phyloP scores from a whole-genome alignment of 2,113 vertebrate species.

The Rutilus rutilus region DNA sequence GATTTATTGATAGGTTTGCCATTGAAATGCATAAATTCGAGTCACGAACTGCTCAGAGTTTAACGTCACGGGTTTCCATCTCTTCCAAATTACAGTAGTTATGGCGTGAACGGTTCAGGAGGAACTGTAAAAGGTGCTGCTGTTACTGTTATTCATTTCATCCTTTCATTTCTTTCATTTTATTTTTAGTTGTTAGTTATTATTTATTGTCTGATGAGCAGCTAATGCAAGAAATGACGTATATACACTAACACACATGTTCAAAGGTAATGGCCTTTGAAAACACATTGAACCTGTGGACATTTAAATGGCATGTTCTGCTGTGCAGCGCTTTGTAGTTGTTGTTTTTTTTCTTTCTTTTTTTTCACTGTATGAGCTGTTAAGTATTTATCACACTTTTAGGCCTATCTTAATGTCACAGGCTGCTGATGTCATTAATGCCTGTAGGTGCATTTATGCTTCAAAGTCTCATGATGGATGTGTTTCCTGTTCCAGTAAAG shows the following conservation, averaged over 20 bases:
- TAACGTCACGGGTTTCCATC: too few relatives aligned
- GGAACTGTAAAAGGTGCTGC: too few relatives aligned
- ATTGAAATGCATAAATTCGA: too few relatives aligned
- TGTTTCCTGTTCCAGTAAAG: constrained; percentile 13
- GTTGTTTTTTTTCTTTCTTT: background rate
- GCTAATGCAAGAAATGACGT: background rate
- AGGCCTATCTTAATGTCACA: constrained; percentile 13
- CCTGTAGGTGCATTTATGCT: constrained; percentile 20
- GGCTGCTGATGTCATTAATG: constrained; percentile 18
- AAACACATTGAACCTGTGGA: background rate
- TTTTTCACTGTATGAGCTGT: background rate
- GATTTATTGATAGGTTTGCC: too few relatives aligned
- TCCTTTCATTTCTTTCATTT: too few relatives aligned
- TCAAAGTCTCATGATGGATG: constrained; percentile 21
- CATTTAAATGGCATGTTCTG: background rate
- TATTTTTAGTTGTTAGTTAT: background rate
- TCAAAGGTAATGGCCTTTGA: background rate
- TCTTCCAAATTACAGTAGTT: too few relatives aligned
- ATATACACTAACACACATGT: too few relatives aligned
- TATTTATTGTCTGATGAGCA: background rate
- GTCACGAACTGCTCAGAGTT: too few relatives aligned
- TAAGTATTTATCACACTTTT: constrained; percentile 20
- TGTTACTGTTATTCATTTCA: too few relatives aligned
- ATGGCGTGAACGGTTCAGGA: too few relatives aligned
- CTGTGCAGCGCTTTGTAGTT: background rate